Base-by-base conservation (phyloP, 2,888 invertebrate species). In the Mythimna loreyi region DNA sequence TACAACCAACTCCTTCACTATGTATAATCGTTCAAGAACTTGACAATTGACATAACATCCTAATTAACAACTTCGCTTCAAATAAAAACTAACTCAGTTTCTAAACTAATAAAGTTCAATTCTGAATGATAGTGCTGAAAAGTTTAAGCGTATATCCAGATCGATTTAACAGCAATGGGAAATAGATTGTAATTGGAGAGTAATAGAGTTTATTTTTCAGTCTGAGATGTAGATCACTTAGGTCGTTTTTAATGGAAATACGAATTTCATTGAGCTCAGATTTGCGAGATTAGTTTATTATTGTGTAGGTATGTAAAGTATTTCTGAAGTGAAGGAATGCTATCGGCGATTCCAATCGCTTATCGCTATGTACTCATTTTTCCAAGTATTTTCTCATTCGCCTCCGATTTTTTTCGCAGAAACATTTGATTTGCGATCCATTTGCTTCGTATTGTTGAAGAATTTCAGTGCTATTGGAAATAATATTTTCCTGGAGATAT, bases 301-400 rank as follows among this genome's bases (percentile, higher is more conserved):
- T 61, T 50, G 57, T 50, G 57, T 30, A 23, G 19, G n/a, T n/a
- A 21, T 53, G 49, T 40, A 30, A 66, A 75, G 53, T 70, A 69
- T 77, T 75, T 61, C 43, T 58, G 52, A 66, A 72, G 45, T 64
- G 40, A 65, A 65, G 47, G 21, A 53, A 65, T 36, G 52, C 5
- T 81, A 80, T 81, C 81, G 50, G 64, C 78, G 72, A 77, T 30
- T 30, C 72, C 7, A 80, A 80, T 80, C 67, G 72, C 67, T 81
- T 80, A 80, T 80, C 7, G 40, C n/a, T 23, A 52, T 30, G 11
- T 30, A 55, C 36, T 50, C 28, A 7, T 52, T 55, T 67, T 75
- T 52, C 43, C 47, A 9, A 49, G 60, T 43, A 61, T 55, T 67
- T 63, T 33, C 49, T 33, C 47, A 30, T 50, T n/a, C 9, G 7